phyloP scores from a whole-genome alignment of 2,888 invertebrate species.

The Romanomermis culicivorax region DNA sequence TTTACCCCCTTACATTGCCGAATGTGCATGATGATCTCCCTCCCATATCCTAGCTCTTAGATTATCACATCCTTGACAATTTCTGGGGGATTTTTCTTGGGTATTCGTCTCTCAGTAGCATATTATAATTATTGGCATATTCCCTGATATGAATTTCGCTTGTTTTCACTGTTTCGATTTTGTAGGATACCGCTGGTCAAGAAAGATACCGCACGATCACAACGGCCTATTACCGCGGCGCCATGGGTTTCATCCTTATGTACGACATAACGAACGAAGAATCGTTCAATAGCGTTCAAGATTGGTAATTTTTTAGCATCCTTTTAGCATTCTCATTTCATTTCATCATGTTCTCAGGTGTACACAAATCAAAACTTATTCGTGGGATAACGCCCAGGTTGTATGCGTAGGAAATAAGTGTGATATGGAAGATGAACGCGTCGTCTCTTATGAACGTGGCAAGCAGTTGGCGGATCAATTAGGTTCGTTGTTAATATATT shows the following conservation, averaged over 20 bases:
- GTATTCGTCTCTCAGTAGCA: too few species aligned
- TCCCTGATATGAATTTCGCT: too few species aligned
- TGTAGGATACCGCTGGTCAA: constrained; percentile 91
- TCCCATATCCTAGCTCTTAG: too few species aligned
- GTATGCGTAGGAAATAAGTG: constrained; percentile 94
- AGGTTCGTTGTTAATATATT: too few species aligned
- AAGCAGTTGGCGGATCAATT: constrained; percentile 90
- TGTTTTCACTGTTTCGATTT: too few species aligned
- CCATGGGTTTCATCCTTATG: constrained; percentile 50
- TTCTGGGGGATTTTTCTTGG: too few species aligned
- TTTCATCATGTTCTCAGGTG: constrained; percentile 49
- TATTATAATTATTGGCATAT: too few species aligned
- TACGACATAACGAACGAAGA: constrained; percentile 99
- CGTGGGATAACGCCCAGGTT: constrained; percentile 99
- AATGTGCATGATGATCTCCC: too few species aligned
- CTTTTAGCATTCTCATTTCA: too few species aligned
- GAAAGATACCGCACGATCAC: constrained; percentile 97
- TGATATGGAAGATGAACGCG: constrained; percentile 96
- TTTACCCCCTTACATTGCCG: too few species aligned
- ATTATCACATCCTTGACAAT: too few species aligned
- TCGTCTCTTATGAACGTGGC: constrained; percentile 86
- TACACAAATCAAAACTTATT: constrained; percentile 98
- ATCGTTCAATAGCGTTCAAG: constrained; percentile 97
- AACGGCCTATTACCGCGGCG: constrained; percentile 93
- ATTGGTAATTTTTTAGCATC: too few species aligned